Percentiles rank a stretch among this genome's conserved stretches.
These are phyloP conservation scores for Blastomussa wellsi DNA, from an alignment of 92 coral and sea anemone genomes.

Conservation along the genomic window DNA sequence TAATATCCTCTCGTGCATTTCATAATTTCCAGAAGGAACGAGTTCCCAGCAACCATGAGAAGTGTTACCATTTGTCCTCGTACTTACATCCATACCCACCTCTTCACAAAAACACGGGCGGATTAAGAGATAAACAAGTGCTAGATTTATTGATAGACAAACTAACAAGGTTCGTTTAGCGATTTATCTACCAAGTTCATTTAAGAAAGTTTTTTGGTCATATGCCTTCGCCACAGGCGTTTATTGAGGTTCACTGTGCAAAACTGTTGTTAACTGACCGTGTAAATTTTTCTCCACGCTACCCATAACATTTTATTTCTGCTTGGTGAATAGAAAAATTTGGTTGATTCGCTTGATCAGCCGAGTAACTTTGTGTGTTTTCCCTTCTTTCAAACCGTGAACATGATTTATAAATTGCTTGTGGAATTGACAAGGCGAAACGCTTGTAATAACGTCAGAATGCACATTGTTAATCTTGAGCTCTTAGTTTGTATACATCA, in stretches of 20 bases:
- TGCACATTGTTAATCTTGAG: neutral
- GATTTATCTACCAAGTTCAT: too few relatives aligned
- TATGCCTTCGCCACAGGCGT: neutral
- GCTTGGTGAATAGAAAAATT: conserved; percentile 20
- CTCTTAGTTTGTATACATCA: neutral
- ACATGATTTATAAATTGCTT: neutral
- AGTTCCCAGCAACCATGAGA: too few relatives aligned
- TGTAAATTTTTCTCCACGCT: neutral
- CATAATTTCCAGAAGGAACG: too few relatives aligned
- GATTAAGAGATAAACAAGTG: too few relatives aligned
- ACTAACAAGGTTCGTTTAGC: too few relatives aligned
- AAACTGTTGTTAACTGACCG: neutral
- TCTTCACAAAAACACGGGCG: too few relatives aligned
- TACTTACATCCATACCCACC: too few relatives aligned
- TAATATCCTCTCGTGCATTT: too few relatives aligned
- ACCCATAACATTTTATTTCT: neutral
- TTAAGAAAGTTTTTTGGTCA: neutral
- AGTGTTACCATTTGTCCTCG: too few relatives aligned
- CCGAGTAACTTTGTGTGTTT: neutral
- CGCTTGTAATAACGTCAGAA: neutral
- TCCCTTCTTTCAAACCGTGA: neutral
- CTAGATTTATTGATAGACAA: too few relatives aligned
- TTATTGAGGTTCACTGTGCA: neutral
- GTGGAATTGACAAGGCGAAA: neutral
- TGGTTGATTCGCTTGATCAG: conserved; percentile 5